Evolutionary conservation across 2,888 invertebrate species (phyloP), one percentile per base, ranked within the genome.

Genomic region (Chrysina gloriosa): DNA sequence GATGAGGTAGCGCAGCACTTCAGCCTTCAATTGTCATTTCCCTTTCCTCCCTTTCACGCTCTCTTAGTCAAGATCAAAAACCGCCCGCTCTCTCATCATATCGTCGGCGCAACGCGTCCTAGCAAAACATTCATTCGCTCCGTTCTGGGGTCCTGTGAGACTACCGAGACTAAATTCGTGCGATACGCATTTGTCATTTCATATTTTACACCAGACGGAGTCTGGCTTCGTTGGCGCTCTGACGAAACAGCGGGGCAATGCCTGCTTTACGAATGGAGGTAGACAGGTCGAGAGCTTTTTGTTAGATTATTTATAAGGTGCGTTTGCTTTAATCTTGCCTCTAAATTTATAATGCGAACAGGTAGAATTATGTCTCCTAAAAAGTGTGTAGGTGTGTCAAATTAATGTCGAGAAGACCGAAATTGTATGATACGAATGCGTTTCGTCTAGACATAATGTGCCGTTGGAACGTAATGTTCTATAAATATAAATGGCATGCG

Each of bases 281-380:
- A n/a, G 29, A 27, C n/a, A 29, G 25, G 27, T 16, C 4, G 27
- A 11, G 11, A 39, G 58, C 58, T 58, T 58, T 58, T 42, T 42
- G 42, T 42, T 25, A 11, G 11, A 36, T 36, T 56, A 56, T 56
- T 56, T 58, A 42, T 58, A 42, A n/a, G 16, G 21, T n/a, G 25
- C 42, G 39, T 14, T 58, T 42, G 58, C 58, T 58, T 58, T 58
- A 58, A 58, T 58, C 42, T 58, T 39, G 39, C 19, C 11, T 6
- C 9, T 52, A 29, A 29, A 52, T 39, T 23, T 58, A 21, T 42
- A 58, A 58, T 23, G 25, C 11, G 39, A 16, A 42, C 56, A 23
- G 39, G 16, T n/a, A 56, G 39, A 58, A 19, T 58, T 58, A 52
- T 29, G 42, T 56, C n/a, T 7, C 6, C 34, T 9, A 36, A 36